Percentiles rank a stretch among this genome's conserved stretches.
Evolutionary conservation across 1,140 invertebrate species (phyloP).

Genomic region (Drosophila santomea): DNA sequence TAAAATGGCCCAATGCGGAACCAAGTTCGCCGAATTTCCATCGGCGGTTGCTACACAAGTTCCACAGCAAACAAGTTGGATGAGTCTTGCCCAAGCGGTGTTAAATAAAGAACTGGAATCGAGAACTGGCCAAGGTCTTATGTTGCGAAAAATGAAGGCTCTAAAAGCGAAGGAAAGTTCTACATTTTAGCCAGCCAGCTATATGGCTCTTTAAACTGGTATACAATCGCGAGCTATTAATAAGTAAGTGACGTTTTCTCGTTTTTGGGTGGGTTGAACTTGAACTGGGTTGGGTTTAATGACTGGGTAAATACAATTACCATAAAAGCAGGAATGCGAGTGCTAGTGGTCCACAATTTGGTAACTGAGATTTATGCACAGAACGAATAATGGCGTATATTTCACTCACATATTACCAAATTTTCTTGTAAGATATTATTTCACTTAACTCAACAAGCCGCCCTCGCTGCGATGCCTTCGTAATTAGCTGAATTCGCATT

Average conservation of each 20-base stretch:
- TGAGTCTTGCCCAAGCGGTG: slow-evolving; percentile 21
- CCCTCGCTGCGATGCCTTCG: slow-evolving; percentile 9
- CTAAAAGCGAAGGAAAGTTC: slow-evolving; percentile 8
- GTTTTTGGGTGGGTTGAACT: slow-evolving; percentile 18
- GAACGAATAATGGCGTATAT: not conserved
- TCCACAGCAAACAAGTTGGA: slow-evolving; percentile 17
- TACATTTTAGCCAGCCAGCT: slow-evolving; percentile 6
- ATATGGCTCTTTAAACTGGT: not conserved
- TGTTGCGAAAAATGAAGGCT: slow-evolving; percentile 9
- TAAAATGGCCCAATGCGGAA: slow-evolving; percentile 27
- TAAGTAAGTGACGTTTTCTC: not conserved
- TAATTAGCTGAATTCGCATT: slow-evolving; percentile 30
- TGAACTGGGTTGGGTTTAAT: slow-evolving; percentile 24
- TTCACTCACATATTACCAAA: too few species aligned
- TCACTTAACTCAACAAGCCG: not conserved
- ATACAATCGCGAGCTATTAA: slow-evolving; percentile 14
- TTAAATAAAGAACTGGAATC: slow-evolving; percentile 18
- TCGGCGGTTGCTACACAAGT: slow-evolving; percentile 31
- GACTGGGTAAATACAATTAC: slow-evolving; percentile 1
- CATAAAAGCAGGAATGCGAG: not conserved
- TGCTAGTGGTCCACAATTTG: not conserved
- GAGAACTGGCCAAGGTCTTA: slow-evolving; percentile 21
- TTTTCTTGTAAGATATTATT: too few species aligned
- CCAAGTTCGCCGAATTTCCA: slow-evolving; percentile 15
- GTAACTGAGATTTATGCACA: not conserved